These are phyloP conservation scores for Proteles cristata DNA, from an alignment of 2,113 vertebrate genomes.

Conservation along the genomic window DNA sequence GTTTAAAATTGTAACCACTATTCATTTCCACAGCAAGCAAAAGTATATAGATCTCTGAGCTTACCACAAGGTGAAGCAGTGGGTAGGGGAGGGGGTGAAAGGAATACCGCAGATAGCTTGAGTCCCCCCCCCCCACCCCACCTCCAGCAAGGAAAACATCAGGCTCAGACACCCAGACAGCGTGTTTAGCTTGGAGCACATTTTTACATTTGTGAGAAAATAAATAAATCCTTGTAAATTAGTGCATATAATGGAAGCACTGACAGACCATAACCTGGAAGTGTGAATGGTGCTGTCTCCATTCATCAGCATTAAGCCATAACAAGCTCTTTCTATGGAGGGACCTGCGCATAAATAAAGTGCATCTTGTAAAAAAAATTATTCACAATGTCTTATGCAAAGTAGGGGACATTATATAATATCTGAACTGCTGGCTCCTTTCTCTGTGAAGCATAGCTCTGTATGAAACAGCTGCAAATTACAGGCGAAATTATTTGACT, in stretches of 20 bases:
- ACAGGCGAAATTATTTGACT: constrained; percentile 62
- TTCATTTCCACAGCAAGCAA: constrained; percentile 48
- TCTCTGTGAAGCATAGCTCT: constrained; percentile 56
- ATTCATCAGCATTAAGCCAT: constrained; percentile 75
- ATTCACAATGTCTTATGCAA: constrained; percentile 68
- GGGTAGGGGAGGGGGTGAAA: neutral
- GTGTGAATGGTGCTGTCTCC: constrained; percentile 73
- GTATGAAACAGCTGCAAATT: constrained; percentile 71
- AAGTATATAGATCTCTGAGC: neutral
- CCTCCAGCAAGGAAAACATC: constrained; percentile 15
- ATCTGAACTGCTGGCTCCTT: constrained; percentile 59
- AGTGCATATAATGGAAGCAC: constrained; percentile 70
- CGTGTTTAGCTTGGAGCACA: constrained; percentile 62
- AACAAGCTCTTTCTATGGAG: constrained; percentile 67
- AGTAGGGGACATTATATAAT: constrained; percentile 68
- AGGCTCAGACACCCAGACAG: neutral
- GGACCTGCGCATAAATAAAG: constrained; percentile 71
- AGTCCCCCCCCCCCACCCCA: neutral
- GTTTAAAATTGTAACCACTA: constrained; percentile 40
- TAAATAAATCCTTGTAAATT: constrained; percentile 79
- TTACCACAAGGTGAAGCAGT: neutral
- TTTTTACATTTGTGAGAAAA: constrained; percentile 76
- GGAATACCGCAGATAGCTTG: neutral
- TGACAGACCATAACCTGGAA: constrained; percentile 70
- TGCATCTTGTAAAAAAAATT: constrained; percentile 68